Base-by-base conservation (phyloP, 2,113 vertebrate genomes). In the Sinocyclocheilus grahami region DNA sequence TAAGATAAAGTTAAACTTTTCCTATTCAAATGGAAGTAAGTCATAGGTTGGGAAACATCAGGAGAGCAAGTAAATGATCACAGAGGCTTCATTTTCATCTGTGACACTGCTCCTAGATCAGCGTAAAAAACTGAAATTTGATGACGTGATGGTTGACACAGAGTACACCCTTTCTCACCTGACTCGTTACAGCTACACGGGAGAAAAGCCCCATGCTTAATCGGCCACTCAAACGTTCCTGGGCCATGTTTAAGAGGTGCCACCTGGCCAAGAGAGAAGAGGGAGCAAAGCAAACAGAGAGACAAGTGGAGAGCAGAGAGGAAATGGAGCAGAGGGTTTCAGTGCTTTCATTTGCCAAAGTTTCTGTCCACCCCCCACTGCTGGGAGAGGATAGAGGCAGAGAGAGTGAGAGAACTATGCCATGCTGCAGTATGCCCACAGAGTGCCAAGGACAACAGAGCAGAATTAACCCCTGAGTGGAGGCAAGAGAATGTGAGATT, bases 261-360 rank as follows among this genome's bases (percentile, higher is more conserved):
- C 93, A 93, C 91, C 90, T 92, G 89, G 92, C 90, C 91, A 92
- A 90, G 76, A 51, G 63, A 67, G 62, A 84, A 86, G 63, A 79
- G 62, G 42, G 67, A 83, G 82, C 62, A 72, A 63, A 51, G 86
- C 33, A 80, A 92, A 91, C 51, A 85, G 80, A 89, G 85, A 89
- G 85, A 85, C 84, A 85, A 83, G 86, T 86, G 46, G 85, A 86
- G 93, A 90, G 93, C 88, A 85, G 91, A 92, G 91, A 94, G 93
- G 94, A 94, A 94, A 94, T 91, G 92, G 94, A 94, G 92, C 92
- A 93, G 91, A 92, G 93, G 94, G 92, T 94, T 94, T 93, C 82
- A 93, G 90, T 92, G 93, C 93, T 92, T 94, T 92, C 92, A 83
- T 87, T 42, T 89, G 93, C 93, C 92, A 94, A 93, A 87, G 91